Conservation (phyloP, 2,888 invertebrate genomes). For the Nemapogon koenigi region DNA sequence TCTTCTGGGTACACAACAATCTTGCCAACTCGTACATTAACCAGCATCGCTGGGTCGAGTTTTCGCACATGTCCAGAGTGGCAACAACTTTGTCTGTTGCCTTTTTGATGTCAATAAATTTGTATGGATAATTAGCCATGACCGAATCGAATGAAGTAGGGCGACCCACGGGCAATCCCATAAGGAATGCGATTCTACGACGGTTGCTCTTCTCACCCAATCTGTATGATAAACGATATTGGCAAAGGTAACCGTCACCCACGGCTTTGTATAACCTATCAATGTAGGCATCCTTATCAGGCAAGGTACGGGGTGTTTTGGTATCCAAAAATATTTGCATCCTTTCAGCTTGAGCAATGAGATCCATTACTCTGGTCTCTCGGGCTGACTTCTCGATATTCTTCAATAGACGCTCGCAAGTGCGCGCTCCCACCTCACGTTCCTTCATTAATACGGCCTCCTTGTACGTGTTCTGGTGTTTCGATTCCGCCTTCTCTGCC, state of each 20-base stretch:
- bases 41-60: conserved; percentile 54
- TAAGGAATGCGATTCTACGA: conserved; percentile 49
- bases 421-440: conserved; percentile 41
- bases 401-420: conserved; percentile 38
- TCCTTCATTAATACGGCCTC: conserved; percentile 37
- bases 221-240: conserved; percentile 46
- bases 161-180: conserved; percentile 47
- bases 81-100: conserved; percentile 38
- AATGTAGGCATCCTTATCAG: conserved; percentile 45
- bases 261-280: conserved; percentile 48
- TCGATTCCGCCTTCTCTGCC: conserved; percentile 47
- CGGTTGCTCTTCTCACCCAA: conserved; percentile 51
- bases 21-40: conserved; percentile 49
- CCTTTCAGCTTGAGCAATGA: conserved; percentile 48
- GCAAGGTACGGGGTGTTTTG: conserved; percentile 44
- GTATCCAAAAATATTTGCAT: conserved; percentile 49
- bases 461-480: conserved; percentile 42
- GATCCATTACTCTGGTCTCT: conserved; percentile 37
- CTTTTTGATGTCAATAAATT: conserved; percentile 43
- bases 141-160: conserved; percentile 55
- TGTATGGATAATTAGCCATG: conserved; percentile 50
- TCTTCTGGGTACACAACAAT: conserved; percentile 45
- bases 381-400: conserved; percentile 41
- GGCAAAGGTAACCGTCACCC: conserved; percentile 46
- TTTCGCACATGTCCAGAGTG: conserved; percentile 52